Evolutionary conservation across 2,888 invertebrate genomes (phyloP).

Genomic region (Noctua fimbriata): DNA sequence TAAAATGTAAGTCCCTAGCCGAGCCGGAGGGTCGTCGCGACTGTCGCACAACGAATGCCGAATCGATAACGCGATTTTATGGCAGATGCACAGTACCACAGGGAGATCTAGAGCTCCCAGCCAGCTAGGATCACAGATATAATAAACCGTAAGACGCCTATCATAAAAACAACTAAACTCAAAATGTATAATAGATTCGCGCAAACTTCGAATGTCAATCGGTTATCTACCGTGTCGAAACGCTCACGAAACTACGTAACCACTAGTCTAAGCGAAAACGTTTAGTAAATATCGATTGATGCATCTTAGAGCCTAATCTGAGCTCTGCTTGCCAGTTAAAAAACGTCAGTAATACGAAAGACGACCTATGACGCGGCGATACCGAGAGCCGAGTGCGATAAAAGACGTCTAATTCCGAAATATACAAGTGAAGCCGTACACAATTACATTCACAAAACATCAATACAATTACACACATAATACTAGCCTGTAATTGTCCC

Average conservation of each 20-base stretch:
- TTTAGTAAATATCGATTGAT: constrained; percentile 41
- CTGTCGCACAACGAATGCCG: background rate
- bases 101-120: background rate
- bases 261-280: constrained; percentile 51
- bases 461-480: constrained; percentile 53
- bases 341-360: constrained; percentile 42
- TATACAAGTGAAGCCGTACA: constrained; percentile 51
- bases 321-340: constrained; percentile 55
- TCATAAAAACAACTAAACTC: constrained; percentile 26
- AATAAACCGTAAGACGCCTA: background rate
- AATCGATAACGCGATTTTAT: constrained; percentile 36
- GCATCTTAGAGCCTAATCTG: constrained; percentile 39
- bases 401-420: constrained; percentile 40
- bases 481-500: constrained; percentile 50
- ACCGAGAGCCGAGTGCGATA: constrained; percentile 30
- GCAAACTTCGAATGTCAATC: constrained; percentile 43
- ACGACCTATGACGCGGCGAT: constrained; percentile 40
- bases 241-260: constrained; percentile 53
- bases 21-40: background rate
- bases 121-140: constrained; percentile 11
- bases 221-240: constrained; percentile 46
- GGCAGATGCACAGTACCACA: background rate
- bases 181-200: constrained; percentile 36
- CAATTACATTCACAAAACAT: constrained; percentile 47
- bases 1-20: constrained; percentile 10